Evolutionary conservation across 2,888 invertebrate species (phyloP), one percentile per base, ranked within the genome.

Genomic region (Graphium colonna): DNA sequence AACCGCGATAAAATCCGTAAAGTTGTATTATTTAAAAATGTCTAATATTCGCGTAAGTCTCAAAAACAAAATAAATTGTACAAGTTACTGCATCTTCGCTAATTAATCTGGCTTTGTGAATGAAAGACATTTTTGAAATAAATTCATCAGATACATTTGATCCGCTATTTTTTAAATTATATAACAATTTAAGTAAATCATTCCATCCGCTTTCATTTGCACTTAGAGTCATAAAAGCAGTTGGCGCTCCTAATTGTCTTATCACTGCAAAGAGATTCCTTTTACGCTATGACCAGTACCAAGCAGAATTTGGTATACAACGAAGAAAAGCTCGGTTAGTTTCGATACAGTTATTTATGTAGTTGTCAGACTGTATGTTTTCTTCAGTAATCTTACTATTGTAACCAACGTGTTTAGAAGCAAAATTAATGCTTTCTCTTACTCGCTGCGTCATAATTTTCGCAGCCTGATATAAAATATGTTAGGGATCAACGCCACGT

Each of bases 171-270:
- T 61, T 71, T 61, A 71, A 15, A 61, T 72, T 77, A 55, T 71
- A 67, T 2, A 82, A 63, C 62, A 73, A 26, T 40, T 57, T 65
- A 0, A 82, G 62, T 28, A 79, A 57, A 59, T 44, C 55, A 26
- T 57, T 3, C 82, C 80, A 82, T 21, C 65, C 59, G 55, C 69
- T 61, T 69, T 84, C 82, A 61, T 79, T 79, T 0, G 79, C 78
- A 65, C 78, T 78, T 49, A 71, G 1, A 60, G 68, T 70, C 47
- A 71, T 58, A 21, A 68, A 71, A 1, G 61, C 8, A 45, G 62
- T 80, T 10, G 61, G 78, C 71, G 61, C 75, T 47, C 71, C 80
- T 63, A 61, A 67, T 60, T 62, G 69, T 55, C 73, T 60, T 7
- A 73, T 28, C 56, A 73, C 67, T 0, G 71, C 79, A 69, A 66